Conservation (phyloP, 2,113 vertebrate species). For the Sander lucioperca region DNA sequence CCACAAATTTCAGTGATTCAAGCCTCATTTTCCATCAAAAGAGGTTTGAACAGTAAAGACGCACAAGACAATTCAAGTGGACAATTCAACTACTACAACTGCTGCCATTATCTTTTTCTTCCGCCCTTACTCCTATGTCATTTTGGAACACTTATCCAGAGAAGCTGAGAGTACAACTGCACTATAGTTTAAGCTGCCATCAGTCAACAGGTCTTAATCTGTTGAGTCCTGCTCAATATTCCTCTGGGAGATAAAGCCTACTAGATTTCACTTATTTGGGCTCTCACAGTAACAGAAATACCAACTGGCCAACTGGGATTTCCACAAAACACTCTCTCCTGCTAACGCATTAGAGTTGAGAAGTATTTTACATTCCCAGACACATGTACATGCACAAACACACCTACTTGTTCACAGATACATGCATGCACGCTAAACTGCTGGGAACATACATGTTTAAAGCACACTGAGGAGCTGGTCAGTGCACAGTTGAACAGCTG, state of each 20-base stretch:
- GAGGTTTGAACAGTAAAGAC: slow-evolving; percentile 7
- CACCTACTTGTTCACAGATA: slow-evolving; percentile 33
- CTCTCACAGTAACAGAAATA: slow-evolving; percentile 74
- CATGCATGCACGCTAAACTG: slow-evolving; percentile 8
- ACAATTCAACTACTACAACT: slow-evolving; percentile 30
- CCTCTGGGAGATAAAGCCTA: slow-evolving; percentile 72
- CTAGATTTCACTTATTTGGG: slow-evolving; percentile 81
- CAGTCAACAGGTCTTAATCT: slow-evolving; percentile 84
- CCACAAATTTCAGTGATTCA: neutral
- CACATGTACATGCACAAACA: slow-evolving; percentile 38
- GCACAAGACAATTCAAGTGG: slow-evolving; percentile 34
- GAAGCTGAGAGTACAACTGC: slow-evolving; percentile 67
- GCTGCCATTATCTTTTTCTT: slow-evolving; percentile 34
- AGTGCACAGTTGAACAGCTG: slow-evolving; percentile 53
- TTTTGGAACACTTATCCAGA: slow-evolving; percentile 56
- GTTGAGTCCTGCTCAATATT: slow-evolving; percentile 76
- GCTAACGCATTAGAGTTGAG: slow-evolving; percentile 51
- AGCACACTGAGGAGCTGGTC: slow-evolving; percentile 2
- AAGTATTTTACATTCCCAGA: slow-evolving; percentile 53
- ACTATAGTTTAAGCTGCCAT: slow-evolving; percentile 78
- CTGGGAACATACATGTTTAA: slow-evolving; percentile 5
- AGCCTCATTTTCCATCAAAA: neutral
- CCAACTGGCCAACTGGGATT: slow-evolving; percentile 69
- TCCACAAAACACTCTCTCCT: slow-evolving; percentile 45
- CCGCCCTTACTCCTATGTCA: slow-evolving; percentile 29